Conservation (phyloP, 2,113 vertebrate species). For the Carettochelys insculpta region DNA sequence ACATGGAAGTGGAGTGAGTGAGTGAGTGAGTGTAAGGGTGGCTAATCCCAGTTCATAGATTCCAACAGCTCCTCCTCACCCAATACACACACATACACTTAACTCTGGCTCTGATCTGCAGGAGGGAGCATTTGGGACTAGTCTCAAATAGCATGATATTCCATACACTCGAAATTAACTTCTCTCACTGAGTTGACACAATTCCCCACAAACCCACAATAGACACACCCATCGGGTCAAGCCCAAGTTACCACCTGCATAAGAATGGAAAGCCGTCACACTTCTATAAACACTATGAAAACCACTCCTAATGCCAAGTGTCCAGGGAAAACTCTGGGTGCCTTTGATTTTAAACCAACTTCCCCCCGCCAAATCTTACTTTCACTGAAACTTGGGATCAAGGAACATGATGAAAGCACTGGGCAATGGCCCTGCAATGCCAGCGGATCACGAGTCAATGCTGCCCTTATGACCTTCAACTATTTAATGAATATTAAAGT, state of each 20-base stretch:
- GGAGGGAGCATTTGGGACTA: not conserved
- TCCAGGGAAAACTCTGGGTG: not conserved
- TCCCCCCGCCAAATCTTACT: not conserved
- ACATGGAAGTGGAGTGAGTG: not conserved
- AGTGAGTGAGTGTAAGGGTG: not conserved
- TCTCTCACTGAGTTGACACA: not conserved
- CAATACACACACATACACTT: accelerated
- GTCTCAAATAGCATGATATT: not conserved
- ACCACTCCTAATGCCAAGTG: not conserved
- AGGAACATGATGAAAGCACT: not conserved
- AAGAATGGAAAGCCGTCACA: not conserved
- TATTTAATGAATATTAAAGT: constrained; percentile 38
- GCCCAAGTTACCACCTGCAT: not conserved
- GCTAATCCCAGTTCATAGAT: accelerated
- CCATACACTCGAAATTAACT: not conserved
- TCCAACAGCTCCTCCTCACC: not conserved
- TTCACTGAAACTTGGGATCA: not conserved
- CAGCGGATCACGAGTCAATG: not conserved
- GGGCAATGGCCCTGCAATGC: not conserved
- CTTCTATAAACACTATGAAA: not conserved
- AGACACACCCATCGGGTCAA: not conserved
- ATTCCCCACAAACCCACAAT: not conserved
- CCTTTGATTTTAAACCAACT: not conserved
- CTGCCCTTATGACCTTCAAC: not conserved
- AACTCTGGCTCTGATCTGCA: not conserved